Percentiles rank a stretch among this genome's conserved stretches.
Conservation (phyloP, 2,888 invertebrate species). For the Drosophila tanythrix region DNA sequence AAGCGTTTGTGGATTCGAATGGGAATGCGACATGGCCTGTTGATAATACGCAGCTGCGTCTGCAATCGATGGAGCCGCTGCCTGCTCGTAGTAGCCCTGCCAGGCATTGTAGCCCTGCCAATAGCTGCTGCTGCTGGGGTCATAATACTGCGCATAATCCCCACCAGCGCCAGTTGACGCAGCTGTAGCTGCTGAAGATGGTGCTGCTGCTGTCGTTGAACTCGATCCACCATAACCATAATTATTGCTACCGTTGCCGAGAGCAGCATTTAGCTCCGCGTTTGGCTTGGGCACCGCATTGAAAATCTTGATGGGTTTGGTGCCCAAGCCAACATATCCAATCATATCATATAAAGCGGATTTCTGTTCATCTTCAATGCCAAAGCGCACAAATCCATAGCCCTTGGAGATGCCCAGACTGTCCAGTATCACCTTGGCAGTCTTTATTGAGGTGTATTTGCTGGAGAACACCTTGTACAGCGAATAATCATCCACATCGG, state of each 20-base stretch:
- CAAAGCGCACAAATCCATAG: constrained; percentile 97
- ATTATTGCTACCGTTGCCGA: constrained; percentile 81
- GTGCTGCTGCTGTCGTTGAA: constrained; percentile 43
- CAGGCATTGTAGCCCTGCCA: constrained; percentile 95
- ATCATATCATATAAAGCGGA: constrained; percentile 97
- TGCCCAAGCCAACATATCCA: constrained; percentile 94
- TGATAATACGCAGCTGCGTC: constrained; percentile 83
- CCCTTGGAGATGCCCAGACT: constrained; percentile 96
- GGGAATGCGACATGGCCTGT: constrained; percentile 83
- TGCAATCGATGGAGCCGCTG: constrained; percentile 70
- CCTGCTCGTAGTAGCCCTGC: constrained; percentile 90
- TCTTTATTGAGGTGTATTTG: constrained; percentile 96
- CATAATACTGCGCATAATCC: constrained; percentile 92
- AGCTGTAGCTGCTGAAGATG: neutral
- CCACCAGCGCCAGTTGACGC: constrained; percentile 66
- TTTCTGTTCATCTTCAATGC: constrained; percentile 96
- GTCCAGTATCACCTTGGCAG: constrained; percentile 97
- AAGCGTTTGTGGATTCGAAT: constrained; percentile 83
- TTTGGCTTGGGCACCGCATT: constrained; percentile 95
- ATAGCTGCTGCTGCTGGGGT: constrained; percentile 90
- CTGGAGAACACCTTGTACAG: constrained; percentile 96
- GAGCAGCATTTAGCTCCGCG: constrained; percentile 84
- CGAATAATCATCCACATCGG: constrained; percentile 97
- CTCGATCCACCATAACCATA: constrained; percentile 71
- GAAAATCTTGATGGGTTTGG: constrained; percentile 95